These are phyloP conservation scores for Poeciliopsis presidionis DNA, from an alignment of 2,797 vertebrate genomes.

Conservation along the genomic window DNA sequence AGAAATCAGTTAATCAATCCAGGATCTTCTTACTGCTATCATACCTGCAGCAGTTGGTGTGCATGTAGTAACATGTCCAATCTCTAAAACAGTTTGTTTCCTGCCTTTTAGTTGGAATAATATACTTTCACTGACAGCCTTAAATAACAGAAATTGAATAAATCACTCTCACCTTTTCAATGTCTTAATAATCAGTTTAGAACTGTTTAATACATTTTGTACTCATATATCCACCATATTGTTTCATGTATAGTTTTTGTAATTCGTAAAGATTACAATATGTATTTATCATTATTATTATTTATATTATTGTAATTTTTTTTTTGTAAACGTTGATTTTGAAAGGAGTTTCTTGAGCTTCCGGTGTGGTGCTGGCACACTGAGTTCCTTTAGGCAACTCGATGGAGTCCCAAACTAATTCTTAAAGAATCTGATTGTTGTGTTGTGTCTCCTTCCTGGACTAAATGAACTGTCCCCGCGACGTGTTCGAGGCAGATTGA, in stretches of 20 bases:
- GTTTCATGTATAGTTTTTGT: neutral
- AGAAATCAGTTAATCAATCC: too few species aligned
- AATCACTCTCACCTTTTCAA: neutral
- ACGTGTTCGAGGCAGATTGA: neutral
- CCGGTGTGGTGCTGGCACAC: conserved; percentile 4
- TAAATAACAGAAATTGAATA: neutral
- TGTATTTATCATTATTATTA: neutral
- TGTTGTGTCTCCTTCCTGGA: neutral
- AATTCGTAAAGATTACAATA: neutral
- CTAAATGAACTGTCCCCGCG: fast-evolving
- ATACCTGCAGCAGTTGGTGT: too few species aligned
- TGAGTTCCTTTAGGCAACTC: neutral
- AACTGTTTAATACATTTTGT: neutral
- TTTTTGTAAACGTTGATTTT: conserved; percentile 37
- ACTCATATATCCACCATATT: neutral
- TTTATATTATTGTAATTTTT: neutral
- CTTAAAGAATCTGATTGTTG: too few species aligned
- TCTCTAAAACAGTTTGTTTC: neutral
- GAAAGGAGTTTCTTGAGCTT: neutral
- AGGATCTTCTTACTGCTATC: too few species aligned
- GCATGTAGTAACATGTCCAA: too few species aligned
- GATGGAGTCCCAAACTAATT: neutral
- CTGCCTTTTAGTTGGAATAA: neutral
- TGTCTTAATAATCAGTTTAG: neutral
- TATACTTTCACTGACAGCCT: neutral